A percentile compares a stretch with the other conserved stretches of the same genome.
These are phyloP conservation scores for Agrochola macilenta DNA, from an alignment of 2,888 invertebrate species.

Conservation along the genomic window DNA sequence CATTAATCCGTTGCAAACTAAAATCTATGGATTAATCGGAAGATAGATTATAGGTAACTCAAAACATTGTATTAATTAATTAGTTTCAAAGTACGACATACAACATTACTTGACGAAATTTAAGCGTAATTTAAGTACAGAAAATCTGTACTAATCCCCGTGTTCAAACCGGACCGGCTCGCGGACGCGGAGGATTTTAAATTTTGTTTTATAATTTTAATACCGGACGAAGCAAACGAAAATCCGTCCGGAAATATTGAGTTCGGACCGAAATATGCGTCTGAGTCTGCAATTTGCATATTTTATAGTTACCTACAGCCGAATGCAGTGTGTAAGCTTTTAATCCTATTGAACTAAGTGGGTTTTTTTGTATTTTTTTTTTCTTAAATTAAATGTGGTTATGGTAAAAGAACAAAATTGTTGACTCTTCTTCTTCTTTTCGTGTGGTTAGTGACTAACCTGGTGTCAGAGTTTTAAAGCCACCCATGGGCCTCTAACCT, in stretches of 20 bases:
- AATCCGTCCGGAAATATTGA: conserved; percentile 57
- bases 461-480: too few species aligned
- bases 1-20: background rate
- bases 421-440: background rate
- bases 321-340: conserved; percentile 37
- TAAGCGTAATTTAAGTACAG: conserved; percentile 48
- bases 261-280: conserved; percentile 37
- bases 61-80: background rate
- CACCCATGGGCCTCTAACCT: too few species aligned
- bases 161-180: conserved; percentile 27
- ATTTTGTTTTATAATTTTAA: conserved; percentile 59
- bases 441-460: too few species aligned
- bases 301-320: conserved; percentile 39
- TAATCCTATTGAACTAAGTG: conserved; percentile 48
- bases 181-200: conserved; percentile 43
- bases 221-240: conserved; percentile 48
- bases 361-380: conserved; percentile 15
- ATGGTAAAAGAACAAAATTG: background rate
- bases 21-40: conserved; percentile 1
- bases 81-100: conserved; percentile 4
- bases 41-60: background rate
- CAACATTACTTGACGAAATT: conserved; percentile 21
- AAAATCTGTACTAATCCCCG: conserved; percentile 52
- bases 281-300: conserved; percentile 50
- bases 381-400: background rate